Evolutionary conservation across 2,797 vertebrate genomes (phyloP).

Genomic region (Poecilia picta): DNA sequence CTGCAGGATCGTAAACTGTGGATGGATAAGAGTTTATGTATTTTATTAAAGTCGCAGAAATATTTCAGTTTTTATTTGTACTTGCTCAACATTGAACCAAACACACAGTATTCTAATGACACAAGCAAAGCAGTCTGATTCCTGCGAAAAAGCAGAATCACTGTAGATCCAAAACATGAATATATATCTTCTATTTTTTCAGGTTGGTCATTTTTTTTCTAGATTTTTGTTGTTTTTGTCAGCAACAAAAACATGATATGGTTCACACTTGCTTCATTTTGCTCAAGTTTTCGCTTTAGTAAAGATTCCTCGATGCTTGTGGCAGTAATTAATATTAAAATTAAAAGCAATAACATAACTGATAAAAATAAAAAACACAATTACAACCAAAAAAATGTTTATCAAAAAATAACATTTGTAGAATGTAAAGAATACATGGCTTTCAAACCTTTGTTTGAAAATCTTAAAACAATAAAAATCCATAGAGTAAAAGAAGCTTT

Average conservation of each 20-base stretch:
- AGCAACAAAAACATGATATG: neutral
- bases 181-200: too few relatives aligned
- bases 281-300: neutral
- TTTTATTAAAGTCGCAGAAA: neutral
- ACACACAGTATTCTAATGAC: neutral
- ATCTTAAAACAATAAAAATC: too few relatives aligned
- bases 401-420: too few relatives aligned
- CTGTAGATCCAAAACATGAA: neutral
- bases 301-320: neutral
- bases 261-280: neutral
- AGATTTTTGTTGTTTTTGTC: neutral
- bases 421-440: too few relatives aligned
- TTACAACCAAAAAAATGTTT: too few relatives aligned
- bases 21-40: conserved; percentile 47
- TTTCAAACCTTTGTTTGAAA: too few relatives aligned
- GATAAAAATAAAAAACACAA: neutral
- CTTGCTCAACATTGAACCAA: neutral
- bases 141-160: neutral
- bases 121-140: neutral
- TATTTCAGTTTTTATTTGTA: neutral
- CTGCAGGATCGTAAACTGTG: conserved; percentile 40
- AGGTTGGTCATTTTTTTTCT: neutral
- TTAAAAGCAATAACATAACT: neutral
- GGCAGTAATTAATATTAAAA: neutral
- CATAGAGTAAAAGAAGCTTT: too few relatives aligned